phyloP scores from a whole-genome alignment of 1,140 invertebrate genomes.

The Drosophila baimaii region DNA sequence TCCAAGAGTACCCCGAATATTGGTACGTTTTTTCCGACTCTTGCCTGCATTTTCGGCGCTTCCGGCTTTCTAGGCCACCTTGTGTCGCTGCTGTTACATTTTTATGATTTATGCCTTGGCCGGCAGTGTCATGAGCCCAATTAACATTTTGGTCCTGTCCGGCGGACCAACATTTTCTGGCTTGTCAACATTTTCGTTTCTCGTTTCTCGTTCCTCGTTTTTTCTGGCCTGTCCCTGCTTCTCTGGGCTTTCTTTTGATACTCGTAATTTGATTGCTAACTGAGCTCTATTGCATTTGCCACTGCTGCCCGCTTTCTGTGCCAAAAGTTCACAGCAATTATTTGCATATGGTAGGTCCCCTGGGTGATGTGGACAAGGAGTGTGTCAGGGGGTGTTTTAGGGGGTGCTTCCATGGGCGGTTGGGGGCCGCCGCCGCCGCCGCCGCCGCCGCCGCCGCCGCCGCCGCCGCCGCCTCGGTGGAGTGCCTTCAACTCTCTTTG shows the following conservation, averaged over 20 bases:
- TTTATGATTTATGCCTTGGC: constrained; percentile 76
- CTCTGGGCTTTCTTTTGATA: constrained; percentile 47
- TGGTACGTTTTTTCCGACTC: constrained; percentile 35
- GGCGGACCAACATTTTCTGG: constrained; percentile 54
- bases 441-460: too few relatives aligned
- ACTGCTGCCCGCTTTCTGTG: constrained; percentile 52
- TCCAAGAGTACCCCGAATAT: constrained; percentile 2
- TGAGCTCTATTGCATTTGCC: constrained; percentile 62
- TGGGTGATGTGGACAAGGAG: constrained; percentile 26
- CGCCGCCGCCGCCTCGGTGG: constrained; percentile 15
- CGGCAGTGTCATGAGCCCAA: constrained; percentile 77
- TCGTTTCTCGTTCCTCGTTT: constrained; percentile 15
- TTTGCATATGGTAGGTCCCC: constrained; percentile 61
- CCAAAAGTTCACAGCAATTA: constrained; percentile 68
- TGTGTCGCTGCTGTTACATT: constrained; percentile 67
- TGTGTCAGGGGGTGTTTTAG: constrained; percentile 8
- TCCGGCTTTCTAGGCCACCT: constrained; percentile 33
- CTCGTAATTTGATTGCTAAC: constrained; percentile 71
- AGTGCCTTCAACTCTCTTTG: constrained; percentile 46
- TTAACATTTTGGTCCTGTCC: constrained; percentile 73
- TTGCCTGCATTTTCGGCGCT: constrained; percentile 27
- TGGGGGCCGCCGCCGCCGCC: background rate
- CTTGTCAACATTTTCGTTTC: constrained; percentile 45
- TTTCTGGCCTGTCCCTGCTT: constrained; percentile 46
- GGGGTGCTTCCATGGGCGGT: background rate